Base-by-base conservation (phyloP, 2,888 invertebrate genomes). In the Lathronympha strigana region DNA sequence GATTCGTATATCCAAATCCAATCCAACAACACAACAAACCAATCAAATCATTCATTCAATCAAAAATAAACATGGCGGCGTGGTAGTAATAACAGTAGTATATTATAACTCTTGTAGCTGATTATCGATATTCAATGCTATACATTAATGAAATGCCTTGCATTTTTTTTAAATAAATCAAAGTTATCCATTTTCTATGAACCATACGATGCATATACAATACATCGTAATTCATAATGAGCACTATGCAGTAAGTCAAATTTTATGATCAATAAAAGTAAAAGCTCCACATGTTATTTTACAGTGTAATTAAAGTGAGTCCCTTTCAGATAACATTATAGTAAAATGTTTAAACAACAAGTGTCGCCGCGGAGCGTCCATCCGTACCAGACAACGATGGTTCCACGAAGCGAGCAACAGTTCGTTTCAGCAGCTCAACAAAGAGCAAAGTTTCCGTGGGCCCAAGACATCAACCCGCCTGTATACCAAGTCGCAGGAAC, bases 331-430 rank as follows among this genome's bases (percentile, higher is more conserved):
- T 79, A 78, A 77, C 66, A 57, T 63, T 43, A 17, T 45, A 57
- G 33, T 55, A 83, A 72, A 73, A 93, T 90, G 94, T 93, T 85
- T 71, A 92, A 91, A 75, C 92, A 91, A 76, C 91, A 92, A 73
- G 68, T 87, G 40, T 86, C 92, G 13, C 88, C 90, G 4, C 83
- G 92, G 45, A 90, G 87, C 70, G 86, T 92, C 40, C 92, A 92
- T 69, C 92, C 92, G 4, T 92, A 92, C 70, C 92, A 92, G 76
- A 92, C 92, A 4, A 92, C 92, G 3, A 83, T 92, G 36, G 88
- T 92, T 28, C 87, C 92, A 11, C 80, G 92, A 15, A 91, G 86
- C 72, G 90, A 92, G 60, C 88, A 90, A 54, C 92, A 92, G 69
- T 83, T 88, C 66, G 78, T 81, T 28, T 81, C 87, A n/a, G 91